Evolutionary conservation across 2,113 vertebrate genomes (phyloP).

Genomic region (Silurus glanis): DNA sequence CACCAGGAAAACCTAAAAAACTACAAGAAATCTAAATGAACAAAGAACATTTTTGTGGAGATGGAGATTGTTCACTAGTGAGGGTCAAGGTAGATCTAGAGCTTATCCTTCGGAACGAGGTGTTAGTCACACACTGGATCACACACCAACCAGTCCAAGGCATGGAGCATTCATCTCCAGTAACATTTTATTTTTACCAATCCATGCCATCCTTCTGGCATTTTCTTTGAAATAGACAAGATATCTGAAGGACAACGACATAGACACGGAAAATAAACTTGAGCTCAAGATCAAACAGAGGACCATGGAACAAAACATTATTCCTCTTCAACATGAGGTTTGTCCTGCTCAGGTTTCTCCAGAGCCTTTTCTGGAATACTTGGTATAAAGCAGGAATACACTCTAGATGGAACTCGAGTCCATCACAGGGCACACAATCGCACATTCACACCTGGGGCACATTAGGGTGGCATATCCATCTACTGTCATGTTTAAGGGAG

Average conservation of each 20-base stretch:
- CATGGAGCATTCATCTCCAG: neutral
- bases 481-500: neutral
- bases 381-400: neutral
- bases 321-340: neutral
- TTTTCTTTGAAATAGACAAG: neutral
- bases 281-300: neutral
- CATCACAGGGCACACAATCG: neutral
- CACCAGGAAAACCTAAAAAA: too few species aligned
- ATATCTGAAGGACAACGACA: neutral
- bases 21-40: too few species aligned
- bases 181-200: neutral
- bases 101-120: neutral
- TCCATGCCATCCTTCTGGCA: neutral
- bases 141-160: neutral
- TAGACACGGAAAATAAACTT: neutral
- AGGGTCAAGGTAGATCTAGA: neutral
- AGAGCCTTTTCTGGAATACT: neutral
- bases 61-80: neutral
- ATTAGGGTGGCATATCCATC: neutral
- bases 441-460: neutral
- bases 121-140: neutral
- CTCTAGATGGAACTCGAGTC: neutral
- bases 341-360: neutral
- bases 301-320: neutral
- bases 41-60: too few species aligned